Evolutionary conservation across 2,797 vertebrate species (phyloP).

Genomic region (Enteromius trimaculatus): DNA sequence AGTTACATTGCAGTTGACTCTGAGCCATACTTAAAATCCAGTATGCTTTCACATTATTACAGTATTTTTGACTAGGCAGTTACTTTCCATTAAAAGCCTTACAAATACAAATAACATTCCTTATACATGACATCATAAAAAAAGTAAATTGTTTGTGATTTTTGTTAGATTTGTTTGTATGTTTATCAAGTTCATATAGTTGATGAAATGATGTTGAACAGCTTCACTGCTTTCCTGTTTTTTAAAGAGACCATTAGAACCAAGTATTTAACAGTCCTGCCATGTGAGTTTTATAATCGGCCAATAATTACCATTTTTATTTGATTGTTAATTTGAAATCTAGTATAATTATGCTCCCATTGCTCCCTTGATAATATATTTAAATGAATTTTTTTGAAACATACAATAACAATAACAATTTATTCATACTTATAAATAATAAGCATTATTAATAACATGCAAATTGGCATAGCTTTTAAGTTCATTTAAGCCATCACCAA

Average conservation of each 20-base stretch:
- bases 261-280: neutral
- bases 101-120: no score
- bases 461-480: neutral
- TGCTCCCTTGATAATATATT: neutral
- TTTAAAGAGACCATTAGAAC: neutral
- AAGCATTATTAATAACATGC: neutral
- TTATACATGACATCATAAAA: neutral
- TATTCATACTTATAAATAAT: neutral
- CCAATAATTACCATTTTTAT: neutral
- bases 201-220: neutral
- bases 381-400: neutral
- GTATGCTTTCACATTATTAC: neutral
- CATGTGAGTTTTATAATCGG: neutral
- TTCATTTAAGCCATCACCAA: slow-evolving; percentile 14
- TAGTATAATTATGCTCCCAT: neutral
- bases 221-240: neutral
- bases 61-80: neutral
- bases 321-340: neutral
- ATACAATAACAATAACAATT: neutral
- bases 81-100: no score
- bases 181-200: neutral
- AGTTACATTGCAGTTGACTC: neutral
- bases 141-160: neutral
- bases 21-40: no score
- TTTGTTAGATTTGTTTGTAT: neutral